phyloP scores from a whole-genome alignment of 2,888 invertebrate species.

The Epinotia bilunana region DNA sequence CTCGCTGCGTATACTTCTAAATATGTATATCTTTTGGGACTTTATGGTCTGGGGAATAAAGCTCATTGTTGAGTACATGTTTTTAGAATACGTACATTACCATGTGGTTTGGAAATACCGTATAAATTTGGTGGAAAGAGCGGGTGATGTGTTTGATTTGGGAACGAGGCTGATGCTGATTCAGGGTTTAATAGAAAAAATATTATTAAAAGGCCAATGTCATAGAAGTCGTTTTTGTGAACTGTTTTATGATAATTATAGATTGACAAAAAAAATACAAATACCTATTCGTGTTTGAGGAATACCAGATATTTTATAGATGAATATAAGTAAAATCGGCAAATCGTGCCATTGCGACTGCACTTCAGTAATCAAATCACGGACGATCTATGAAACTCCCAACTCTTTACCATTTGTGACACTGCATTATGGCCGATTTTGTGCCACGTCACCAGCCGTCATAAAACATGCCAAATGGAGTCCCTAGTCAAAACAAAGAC shows the following conservation, averaged over 20 bases:
- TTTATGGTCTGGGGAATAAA: not conserved
- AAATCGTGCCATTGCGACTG: too few species aligned
- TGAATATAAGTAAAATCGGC: too few species aligned
- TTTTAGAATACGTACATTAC: not conserved
- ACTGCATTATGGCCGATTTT: not conserved
- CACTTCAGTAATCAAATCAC: too few species aligned
- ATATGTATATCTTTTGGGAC: too few species aligned
- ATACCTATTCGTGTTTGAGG: too few species aligned
- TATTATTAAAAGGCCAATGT: too few species aligned
- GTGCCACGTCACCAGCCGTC: not conserved
- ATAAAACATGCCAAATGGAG: not conserved
- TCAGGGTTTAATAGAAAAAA: not conserved
- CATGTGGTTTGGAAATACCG: not conserved
- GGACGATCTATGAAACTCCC: too few species aligned
- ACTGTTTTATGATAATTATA: too few species aligned
- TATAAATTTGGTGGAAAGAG: not conserved
- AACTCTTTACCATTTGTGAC: too few species aligned
- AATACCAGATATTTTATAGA: too few species aligned
- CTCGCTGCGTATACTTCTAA: not conserved
- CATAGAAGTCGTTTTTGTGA: too few species aligned
- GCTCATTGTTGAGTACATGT: not conserved
- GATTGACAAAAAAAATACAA: too few species aligned
- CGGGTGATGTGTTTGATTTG: slow-evolving; percentile 12
- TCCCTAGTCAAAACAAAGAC: not conserved
- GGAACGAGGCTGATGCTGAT: not conserved